Evolutionary conservation across 2,113 vertebrate species (phyloP), one percentile per base, ranked within the genome.

Genomic region (Hystrix cristata): DNA sequence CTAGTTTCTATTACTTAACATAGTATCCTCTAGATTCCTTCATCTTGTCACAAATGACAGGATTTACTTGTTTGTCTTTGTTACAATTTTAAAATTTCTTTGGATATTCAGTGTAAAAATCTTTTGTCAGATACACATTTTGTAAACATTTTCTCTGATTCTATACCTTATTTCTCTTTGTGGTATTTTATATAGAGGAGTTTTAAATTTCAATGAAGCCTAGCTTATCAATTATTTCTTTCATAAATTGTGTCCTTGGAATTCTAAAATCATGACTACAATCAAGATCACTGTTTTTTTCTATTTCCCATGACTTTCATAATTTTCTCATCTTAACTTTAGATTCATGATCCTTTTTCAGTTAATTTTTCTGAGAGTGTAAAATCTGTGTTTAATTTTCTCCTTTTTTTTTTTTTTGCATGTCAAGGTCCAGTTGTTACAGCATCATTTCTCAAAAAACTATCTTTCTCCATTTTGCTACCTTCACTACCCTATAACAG

Each of bases 131-230:
- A 43, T 5, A 4, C 34, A 12, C 74, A 19, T 62, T 90, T 38
- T 87, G 13, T 21, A 74, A 92, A 89, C 69, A 80, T 57, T 59
- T 84, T 64, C 25, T 65, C 16, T 15, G 21, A 60, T 31, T 84
- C 51, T 67, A 11, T 81, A 11, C 5, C 29, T 76, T 80, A 15
- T 87, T 67, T 55, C 59, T 67, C 18, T 67, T 78, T 53, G 57
- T 23, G 69, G 5, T 64, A 31, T 78, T 21, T 96, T 96, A 92
- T 59, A 51, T 1, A 67, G 23, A 53, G 14, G 11, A 23, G 80
- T 46, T 85, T 93, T 31, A 12, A 14, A 64, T 69, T 94, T 87
- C 85, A 96, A 82, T 71, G 14, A 95, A 92, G 15, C 55, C 31
- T 23, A n/a, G 60, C 10, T 80, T 69, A 82, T 71, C 5, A 60